These are phyloP conservation scores for Halcyon leucocephala DNA, from an alignment of 2,797 vertebrate species.

Conservation along the genomic window DNA sequence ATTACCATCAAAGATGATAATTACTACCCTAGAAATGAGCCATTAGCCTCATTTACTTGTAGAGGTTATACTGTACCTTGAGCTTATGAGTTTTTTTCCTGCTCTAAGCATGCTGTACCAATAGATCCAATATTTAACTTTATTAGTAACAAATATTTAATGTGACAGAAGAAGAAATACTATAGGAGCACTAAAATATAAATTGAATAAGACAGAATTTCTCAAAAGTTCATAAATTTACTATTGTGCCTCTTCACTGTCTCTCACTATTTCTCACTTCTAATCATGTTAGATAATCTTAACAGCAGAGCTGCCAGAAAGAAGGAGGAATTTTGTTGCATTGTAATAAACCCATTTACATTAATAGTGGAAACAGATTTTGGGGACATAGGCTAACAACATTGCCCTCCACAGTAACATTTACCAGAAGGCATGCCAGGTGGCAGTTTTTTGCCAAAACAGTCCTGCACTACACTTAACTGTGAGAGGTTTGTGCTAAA, in stretches of 20 bases:
- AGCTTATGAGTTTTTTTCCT: conserved; percentile 12
- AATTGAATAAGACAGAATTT: not conserved
- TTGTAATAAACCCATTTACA: not conserved
- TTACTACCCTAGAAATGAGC: not conserved
- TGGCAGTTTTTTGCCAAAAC: not conserved
- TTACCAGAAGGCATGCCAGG: not conserved
- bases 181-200: not conserved
- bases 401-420: not conserved
- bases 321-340: not conserved
- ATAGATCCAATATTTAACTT: not conserved
- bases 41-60: conserved; percentile 3
- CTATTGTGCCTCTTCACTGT: not conserved
- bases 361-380: not conserved
- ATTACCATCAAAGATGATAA: not conserved
- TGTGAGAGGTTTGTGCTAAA: not conserved
- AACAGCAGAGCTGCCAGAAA: not conserved
- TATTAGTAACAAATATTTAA: not conserved
- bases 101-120: not conserved
- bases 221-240: not conserved
- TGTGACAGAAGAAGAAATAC: not conserved
- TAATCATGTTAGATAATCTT: not conserved
- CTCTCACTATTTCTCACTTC: not conserved
- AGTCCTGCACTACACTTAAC: not conserved
- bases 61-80: not conserved
- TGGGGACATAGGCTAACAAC: not conserved